Base-by-base conservation (phyloP, 2,797 vertebrate genomes). In the Anas georgica region DNA sequence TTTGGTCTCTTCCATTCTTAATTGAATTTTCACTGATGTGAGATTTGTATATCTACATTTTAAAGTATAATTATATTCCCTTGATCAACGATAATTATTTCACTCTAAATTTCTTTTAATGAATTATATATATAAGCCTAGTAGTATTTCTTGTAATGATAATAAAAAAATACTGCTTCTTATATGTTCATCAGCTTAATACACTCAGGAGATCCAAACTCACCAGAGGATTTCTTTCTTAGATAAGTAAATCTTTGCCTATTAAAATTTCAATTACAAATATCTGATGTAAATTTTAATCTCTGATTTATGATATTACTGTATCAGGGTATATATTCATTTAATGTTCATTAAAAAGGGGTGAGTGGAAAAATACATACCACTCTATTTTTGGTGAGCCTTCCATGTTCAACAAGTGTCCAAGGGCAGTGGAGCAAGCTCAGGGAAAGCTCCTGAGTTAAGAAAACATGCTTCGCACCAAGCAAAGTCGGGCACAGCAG, bases 71-170 rank as follows among this genome's bases (percentile, higher is more conserved):
- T 94, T 97, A 67, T 46, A 72, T 54, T 64, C 69, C 78, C 63
- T 79, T 77, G 88, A 88, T 92, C 63, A 80, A 28, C 68, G 43
- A 80, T 82, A 84, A 85, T 92, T 55, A 89, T 72, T 60, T 86
- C 17, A 20, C 66, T 85, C 55, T 35, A 59, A 58, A 77, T 83
- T 64, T 80, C 31, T 67, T 78, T 83, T 91, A 95, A 91, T 92
- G 60, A 97, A 90, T 94, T 92, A 94, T 85, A 37, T 77, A 92
- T 85, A 37, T 81, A 92, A 69, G 35, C 70, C 89, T 77, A 17
- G 7, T 85, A 29, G 43, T 54, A 63, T 69, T 93, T 93, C 56
- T 52, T 69, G 13, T 56, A 14, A 63, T 67, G 37, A 72, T 63
- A 45, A 66, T 41, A 41, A 72, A 62, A 29, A 18, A 33, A 22